Evolutionary conservation across 2,113 vertebrate species (phyloP).

Genomic region (Meriones unguiculatus): DNA sequence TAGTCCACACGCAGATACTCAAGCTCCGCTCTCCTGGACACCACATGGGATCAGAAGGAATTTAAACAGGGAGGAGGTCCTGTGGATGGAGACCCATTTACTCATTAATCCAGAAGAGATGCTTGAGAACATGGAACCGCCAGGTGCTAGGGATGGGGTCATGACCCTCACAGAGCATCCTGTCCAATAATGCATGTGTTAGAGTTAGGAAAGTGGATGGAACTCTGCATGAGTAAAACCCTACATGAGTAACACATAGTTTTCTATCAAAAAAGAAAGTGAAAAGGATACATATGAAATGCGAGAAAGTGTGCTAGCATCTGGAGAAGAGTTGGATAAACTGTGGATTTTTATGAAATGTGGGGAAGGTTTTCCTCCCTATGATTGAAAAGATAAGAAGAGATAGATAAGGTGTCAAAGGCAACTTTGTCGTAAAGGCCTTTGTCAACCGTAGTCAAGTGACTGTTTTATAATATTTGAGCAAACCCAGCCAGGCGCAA

Average conservation of each 20-base stretch:
- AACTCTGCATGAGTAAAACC: neutral
- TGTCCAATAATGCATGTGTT: neutral
- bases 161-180: neutral
- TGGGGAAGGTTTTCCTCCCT: neutral
- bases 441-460: neutral
- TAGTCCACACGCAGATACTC: neutral
- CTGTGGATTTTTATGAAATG: neutral
- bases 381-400: neutral
- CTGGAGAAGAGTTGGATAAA: neutral
- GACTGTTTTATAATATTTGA: slow-evolving; percentile 80
- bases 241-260: no score
- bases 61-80: neutral
- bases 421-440: slow-evolving; percentile 40
- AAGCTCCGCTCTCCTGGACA: neutral
- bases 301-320: neutral
- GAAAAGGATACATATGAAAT: neutral
- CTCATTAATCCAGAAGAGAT: neutral
- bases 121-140: no score
- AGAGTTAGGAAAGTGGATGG: neutral
- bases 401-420: slow-evolving; percentile 38
- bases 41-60: neutral
- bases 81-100: neutral
- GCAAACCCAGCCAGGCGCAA: slow-evolving; percentile 75
- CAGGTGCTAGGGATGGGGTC: neutral
- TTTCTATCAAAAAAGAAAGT: neutral